phyloP scores from a whole-genome alignment of 2,888 invertebrate genomes.

The Amphipyra tragopoginis region DNA sequence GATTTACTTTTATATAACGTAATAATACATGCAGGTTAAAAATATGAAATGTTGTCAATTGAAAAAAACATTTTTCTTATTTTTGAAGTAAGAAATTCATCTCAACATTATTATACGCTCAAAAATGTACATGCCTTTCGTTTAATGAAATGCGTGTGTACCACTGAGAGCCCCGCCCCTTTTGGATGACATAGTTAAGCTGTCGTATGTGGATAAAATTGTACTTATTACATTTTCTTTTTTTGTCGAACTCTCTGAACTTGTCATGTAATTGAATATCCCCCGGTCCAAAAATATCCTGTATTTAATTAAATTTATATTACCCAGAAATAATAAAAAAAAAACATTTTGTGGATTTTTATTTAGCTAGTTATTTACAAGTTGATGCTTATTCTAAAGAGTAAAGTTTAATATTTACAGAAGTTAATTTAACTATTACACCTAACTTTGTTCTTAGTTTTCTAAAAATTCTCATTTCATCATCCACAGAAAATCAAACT shows the following conservation, averaged over 20 bases:
- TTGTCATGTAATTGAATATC: no score
- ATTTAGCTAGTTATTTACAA: slow-evolving; percentile 21
- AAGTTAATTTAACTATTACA: slow-evolving; percentile 4
- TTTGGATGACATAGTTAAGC: neutral
- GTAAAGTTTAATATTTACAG: slow-evolving; percentile 8
- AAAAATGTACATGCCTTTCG: no score
- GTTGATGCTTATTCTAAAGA: neutral
- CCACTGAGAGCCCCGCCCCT: neutral
- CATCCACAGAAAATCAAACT: no score
- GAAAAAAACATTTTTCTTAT: no score
- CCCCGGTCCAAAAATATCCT: neutral
- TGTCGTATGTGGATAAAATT: no score
- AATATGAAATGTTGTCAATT: no score
- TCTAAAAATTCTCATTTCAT: neutral
- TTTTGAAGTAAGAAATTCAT: no score
- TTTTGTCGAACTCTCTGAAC: no score
- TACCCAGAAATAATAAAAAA: slow-evolving; percentile 1
- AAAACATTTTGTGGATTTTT: slow-evolving; percentile 1
- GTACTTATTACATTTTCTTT: no score
- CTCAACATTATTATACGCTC: no score
- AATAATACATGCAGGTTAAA: no score
- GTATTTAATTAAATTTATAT: neutral
- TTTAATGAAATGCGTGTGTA: neutral
- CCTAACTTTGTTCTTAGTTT: slow-evolving; percentile 4
- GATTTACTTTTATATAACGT: no score